A percentile compares a stretch with the other conserved stretches of the same genome.
Evolutionary conservation across 2,888 invertebrate species (phyloP).

Genomic region (Athalia rosae): DNA sequence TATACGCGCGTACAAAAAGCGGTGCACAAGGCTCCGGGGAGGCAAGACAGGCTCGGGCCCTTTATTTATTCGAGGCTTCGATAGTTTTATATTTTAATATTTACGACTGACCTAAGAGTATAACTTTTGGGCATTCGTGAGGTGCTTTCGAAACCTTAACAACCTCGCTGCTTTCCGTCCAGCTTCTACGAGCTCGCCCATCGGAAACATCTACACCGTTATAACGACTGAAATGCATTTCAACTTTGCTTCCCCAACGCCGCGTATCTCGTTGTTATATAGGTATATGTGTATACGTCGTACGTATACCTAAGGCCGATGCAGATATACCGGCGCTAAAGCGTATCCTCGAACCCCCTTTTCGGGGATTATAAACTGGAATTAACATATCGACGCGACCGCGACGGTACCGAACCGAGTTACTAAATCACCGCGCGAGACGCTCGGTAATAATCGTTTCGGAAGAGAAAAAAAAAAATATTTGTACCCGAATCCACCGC

Average conservation of each 20-base stretch:
- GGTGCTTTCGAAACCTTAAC: constrained; percentile 51
- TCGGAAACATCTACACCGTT: constrained; percentile 49
- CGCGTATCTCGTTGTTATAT: too few species aligned
- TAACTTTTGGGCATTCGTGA: constrained; percentile 53
- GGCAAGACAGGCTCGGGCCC: constrained; percentile 18
- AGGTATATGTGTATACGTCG: too few species aligned
- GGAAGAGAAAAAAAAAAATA: too few species aligned
- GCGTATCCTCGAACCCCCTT: constrained; percentile 47
- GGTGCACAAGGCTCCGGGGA: too few species aligned
- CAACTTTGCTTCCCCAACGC: too few species aligned
- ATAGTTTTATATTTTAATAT: constrained; percentile 74
- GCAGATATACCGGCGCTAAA: neutral
- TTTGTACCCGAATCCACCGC: constrained; percentile 49
- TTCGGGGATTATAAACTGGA: constrained; percentile 53
- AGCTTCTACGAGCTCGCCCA: constrained; percentile 55
- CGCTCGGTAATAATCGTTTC: constrained; percentile 61
- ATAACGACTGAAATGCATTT: neutral
- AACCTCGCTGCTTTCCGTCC: constrained; percentile 56
- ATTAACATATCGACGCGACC: constrained; percentile 72
- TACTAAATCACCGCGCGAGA: constrained; percentile 67
- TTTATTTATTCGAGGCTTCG: constrained; percentile 56
- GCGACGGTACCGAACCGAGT: constrained; percentile 60
- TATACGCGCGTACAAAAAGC: too few species aligned
- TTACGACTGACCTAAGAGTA: constrained; percentile 69
- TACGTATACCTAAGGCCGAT: neutral